Evolutionary conservation across 2,113 vertebrate genomes (phyloP).

Genomic region (Bos indicus): DNA sequence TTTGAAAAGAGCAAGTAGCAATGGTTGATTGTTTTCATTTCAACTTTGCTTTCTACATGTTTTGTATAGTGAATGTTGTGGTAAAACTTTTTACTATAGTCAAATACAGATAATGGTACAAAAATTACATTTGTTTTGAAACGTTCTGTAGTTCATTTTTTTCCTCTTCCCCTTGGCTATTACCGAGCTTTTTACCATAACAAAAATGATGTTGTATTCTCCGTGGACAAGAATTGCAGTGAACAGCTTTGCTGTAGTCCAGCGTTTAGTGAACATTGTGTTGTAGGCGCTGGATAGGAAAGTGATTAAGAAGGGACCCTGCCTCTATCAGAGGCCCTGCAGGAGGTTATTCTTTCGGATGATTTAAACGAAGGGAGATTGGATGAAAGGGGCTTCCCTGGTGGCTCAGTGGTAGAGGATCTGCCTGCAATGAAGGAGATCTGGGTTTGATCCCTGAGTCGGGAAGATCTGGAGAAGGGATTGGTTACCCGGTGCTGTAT

Average conservation of each 20-base stretch:
- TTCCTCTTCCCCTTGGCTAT: not conserved
- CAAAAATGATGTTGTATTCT: not conserved
- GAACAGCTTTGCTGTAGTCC: not conserved
- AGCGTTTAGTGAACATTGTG: not conserved
- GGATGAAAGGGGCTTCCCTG: not conserved
- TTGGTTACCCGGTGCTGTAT: not conserved
- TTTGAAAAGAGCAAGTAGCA: not conserved
- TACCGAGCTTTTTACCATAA: not conserved
- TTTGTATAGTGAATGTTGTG: not conserved
- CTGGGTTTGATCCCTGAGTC: not conserved
- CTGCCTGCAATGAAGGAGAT: not conserved
- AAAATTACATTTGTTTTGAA: not conserved
- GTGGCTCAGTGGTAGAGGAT: not conserved
- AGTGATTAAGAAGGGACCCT: not conserved
- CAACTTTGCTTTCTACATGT: not conserved
- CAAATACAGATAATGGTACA: not conserved
- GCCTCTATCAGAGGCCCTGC: not conserved
- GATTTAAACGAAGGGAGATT: not conserved
- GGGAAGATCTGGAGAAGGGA: not conserved
- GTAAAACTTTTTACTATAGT: not conserved
- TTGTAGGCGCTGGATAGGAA: not conserved
- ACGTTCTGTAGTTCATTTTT: not conserved
- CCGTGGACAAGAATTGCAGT: not conserved
- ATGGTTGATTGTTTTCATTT: not conserved
- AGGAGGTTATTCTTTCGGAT: not conserved